A percentile compares a stretch with the other conserved stretches of the same genome.
Evolutionary conservation across 2,888 invertebrate species (phyloP).

Genomic region (Clunio marinus): DNA sequence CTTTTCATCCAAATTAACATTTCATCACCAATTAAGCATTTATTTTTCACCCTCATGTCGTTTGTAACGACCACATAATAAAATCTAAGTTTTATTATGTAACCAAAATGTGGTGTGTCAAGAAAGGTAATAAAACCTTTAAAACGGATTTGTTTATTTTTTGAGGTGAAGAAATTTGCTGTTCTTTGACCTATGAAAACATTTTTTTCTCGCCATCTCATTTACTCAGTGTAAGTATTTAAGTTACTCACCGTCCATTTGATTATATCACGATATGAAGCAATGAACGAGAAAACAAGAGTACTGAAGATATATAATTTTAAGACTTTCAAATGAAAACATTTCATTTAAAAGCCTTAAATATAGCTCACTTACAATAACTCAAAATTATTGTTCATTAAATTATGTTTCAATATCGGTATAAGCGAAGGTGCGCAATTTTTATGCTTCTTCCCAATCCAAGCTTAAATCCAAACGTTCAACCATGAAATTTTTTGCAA

Average conservation of each 20-base stretch:
- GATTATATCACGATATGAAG: too few relatives aligned
- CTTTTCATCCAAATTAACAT: too few relatives aligned
- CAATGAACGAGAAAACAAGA: too few relatives aligned
- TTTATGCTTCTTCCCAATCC: neutral
- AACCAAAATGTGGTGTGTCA: slow-evolving; percentile 21
- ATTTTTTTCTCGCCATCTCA: neutral
- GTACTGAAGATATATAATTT: slow-evolving; percentile 15
- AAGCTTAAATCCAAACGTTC: too few relatives aligned
- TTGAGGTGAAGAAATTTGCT: slow-evolving; percentile 27
- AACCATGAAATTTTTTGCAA: neutral
- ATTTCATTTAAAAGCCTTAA: slow-evolving; percentile 31
- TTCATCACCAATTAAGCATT: neutral
- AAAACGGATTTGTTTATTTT: slow-evolving; percentile 36
- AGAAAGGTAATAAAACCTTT: slow-evolving; percentile 28
- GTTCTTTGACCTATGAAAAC: slow-evolving; percentile 26
- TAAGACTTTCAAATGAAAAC: slow-evolving; percentile 21
- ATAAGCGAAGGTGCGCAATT: neutral
- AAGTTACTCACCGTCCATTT: neutral
- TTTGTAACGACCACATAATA: neutral
- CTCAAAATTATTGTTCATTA: slow-evolving; percentile 36
- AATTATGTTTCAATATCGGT: slow-evolving; percentile 35
- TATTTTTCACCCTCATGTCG: neutral
- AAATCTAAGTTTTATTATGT: neutral
- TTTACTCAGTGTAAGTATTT: neutral
- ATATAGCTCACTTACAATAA: slow-evolving; percentile 36